A percentile compares a stretch with the other conserved stretches of the same genome.
Evolutionary conservation across 2,113 vertebrate genomes (phyloP).

Genomic region (Paradoxurus hermaphroditus): DNA sequence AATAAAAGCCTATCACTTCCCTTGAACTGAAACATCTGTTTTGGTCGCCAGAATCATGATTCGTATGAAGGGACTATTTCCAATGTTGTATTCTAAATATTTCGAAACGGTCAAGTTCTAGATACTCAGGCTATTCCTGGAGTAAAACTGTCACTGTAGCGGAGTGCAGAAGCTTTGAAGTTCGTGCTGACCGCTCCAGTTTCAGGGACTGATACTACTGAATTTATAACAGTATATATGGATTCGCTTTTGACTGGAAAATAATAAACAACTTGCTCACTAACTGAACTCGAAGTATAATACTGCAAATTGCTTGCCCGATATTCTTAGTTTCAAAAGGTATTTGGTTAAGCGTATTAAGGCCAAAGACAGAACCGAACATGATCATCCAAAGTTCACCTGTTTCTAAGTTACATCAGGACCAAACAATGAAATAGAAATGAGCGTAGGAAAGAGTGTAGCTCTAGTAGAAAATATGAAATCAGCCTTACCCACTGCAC

Average conservation of each 20-base stretch:
- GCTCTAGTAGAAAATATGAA: neutral
- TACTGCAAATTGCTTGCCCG: neutral
- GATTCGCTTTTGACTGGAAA: neutral
- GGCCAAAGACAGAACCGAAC: constrained; percentile 34
- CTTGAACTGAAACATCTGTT: neutral
- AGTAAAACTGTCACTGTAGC: neutral
- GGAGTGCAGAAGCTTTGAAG: neutral
- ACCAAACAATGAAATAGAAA: neutral
- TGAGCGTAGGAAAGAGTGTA: neutral
- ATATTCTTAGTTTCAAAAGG: neutral
- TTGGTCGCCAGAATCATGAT: neutral
- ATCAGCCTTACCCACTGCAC: constrained; percentile 90
- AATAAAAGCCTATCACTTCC: neutral
- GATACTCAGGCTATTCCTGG: neutral
- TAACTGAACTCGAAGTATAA: neutral
- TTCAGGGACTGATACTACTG: neutral
- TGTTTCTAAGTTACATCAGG: neutral
- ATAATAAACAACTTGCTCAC: neutral
- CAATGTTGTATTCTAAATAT: neutral
- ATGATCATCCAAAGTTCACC: neutral
- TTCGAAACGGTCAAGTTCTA: neutral
- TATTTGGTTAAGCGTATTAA: constrained; percentile 42
- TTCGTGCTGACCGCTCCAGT: neutral
- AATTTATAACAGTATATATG: neutral
- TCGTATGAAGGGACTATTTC: neutral